These are phyloP conservation scores for Catocala fraxini DNA, from an alignment of 2,888 invertebrate genomes.

Conservation along the genomic window DNA sequence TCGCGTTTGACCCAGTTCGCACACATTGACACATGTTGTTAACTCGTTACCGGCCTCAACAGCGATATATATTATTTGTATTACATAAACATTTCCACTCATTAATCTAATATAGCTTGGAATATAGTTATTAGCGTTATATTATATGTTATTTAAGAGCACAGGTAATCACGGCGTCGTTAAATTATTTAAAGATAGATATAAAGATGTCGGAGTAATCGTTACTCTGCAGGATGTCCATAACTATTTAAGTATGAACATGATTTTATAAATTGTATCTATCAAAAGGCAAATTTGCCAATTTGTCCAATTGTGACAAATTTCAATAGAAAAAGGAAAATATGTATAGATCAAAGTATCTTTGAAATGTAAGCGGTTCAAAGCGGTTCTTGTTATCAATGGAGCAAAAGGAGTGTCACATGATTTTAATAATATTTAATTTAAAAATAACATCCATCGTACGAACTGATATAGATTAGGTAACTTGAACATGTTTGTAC, in stretches of 20 bases:
- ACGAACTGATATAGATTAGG: slow-evolving; percentile 19
- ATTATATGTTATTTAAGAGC: slow-evolving; percentile 28
- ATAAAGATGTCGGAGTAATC: too few species aligned
- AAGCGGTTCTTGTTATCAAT: slow-evolving; percentile 4
- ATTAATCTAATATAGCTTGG: slow-evolving; percentile 40
- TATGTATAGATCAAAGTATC: not conserved
- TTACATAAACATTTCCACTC: slow-evolving; percentile 59
- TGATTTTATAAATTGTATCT: too few species aligned
- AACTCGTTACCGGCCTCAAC: slow-evolving; percentile 35
- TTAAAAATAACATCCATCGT: slow-evolving; percentile 28
- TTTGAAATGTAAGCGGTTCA: slow-evolving; percentile 1
- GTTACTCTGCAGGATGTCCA: too few species aligned
- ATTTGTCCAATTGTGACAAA: too few species aligned
- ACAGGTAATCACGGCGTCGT: not conserved
- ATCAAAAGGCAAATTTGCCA: too few species aligned
- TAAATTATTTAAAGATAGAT: not conserved
- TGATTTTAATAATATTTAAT: slow-evolving; percentile 18
- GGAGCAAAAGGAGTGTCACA: slow-evolving; percentile 9
- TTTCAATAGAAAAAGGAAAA: too few species aligned
- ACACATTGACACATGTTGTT: slow-evolving; percentile 56
- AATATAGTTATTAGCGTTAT: slow-evolving; percentile 16
- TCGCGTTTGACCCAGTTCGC: slow-evolving; percentile 70
- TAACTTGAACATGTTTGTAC: slow-evolving; percentile 15
- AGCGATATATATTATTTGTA: slow-evolving; percentile 36
- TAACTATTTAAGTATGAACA: too few species aligned